Evolutionary conservation across 2,113 vertebrate species (phyloP), one percentile per base, ranked within the genome.

Genomic region (Rallus limicola): DNA sequence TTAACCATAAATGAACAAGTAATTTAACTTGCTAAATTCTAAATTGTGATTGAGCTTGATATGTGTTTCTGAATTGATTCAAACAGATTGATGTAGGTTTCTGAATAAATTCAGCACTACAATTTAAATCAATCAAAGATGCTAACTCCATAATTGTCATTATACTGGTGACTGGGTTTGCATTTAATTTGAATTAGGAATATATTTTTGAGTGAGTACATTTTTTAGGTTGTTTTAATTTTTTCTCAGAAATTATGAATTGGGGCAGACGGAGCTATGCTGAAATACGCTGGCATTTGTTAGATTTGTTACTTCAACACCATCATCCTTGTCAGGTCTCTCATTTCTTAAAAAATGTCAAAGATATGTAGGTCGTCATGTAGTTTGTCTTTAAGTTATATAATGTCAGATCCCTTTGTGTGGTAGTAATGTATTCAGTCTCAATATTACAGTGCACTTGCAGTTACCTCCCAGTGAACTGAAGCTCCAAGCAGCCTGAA

Each of bases 21-120:
- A 79, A 92, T 90, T 88, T 82, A 21, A 89, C 91, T 79, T 86
- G 40, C 20, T 93, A 46, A 72, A 77, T 84, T 95, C 40, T 64
- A 52, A 75, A 46, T 82, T 84, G 21, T 71, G 68, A 56, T 82
- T 93, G 67, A 93, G 80, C 65, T 96, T 76, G 62, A 76, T 93
- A 90, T 90, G 17, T 78, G 53, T 72, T 83, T 94, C 58, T 84
- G 76, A 88, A 71, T 76, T 83, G 86, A 56, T 93, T 83, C n/a
- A 67, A 63, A 34, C n/a, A 34, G 68, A 50, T 79, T 93, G 64
- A 83, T 84, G 82, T 80, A 53, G 1, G 0, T 80, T 91, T 87
- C 50, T 63, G 71, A 86, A 86, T 83, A 90, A 86, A 48, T 82
- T 86, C 42, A 69, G n/a, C 53, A 21, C 36, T 83, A 20, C 36